These are phyloP conservation scores for Calyptomena viridis DNA, from an alignment of 2,113 vertebrate genomes.

Conservation along the genomic window DNA sequence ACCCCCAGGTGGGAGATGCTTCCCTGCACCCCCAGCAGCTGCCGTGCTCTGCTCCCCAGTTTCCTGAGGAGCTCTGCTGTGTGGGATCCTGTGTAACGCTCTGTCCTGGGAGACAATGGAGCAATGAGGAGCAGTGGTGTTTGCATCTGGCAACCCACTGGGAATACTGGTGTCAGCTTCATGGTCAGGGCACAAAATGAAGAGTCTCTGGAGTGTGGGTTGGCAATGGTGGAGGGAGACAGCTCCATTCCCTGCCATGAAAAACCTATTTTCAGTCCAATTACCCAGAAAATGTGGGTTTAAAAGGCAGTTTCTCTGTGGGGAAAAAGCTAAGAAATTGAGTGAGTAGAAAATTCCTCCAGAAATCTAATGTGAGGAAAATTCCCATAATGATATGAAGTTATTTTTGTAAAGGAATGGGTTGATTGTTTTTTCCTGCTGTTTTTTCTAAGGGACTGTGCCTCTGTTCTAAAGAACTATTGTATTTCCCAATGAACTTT, in stretches of 20 bases:
- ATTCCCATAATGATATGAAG: background rate
- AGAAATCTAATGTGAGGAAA: constrained; percentile 1
- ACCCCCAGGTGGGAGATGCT: background rate
- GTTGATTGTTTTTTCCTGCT: background rate
- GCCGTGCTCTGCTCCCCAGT: background rate
- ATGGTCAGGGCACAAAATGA: background rate
- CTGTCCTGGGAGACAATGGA: background rate
- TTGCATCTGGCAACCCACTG: background rate
- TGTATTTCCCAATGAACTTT: constrained; percentile 34
- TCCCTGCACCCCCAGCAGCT: background rate
- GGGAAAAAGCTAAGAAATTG: constrained; percentile 12
- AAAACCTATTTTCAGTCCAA: constrained; percentile 35
- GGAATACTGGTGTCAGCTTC: background rate
- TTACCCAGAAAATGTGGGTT: constrained; percentile 29
- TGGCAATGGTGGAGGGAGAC: background rate
- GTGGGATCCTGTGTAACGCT: background rate
- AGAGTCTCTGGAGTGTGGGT: background rate
- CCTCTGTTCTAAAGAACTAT: constrained; percentile 26
- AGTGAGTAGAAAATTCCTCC: constrained; percentile 20
- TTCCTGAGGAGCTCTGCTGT: background rate
- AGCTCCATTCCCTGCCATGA: background rate
- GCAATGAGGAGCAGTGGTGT: background rate
- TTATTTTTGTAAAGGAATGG: constrained; percentile 33
- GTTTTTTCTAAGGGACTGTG: background rate
- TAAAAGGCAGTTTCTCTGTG: constrained; percentile 16